Evolutionary conservation across 2,113 vertebrate species (phyloP).

Genomic region (Catagonus wagneri): DNA sequence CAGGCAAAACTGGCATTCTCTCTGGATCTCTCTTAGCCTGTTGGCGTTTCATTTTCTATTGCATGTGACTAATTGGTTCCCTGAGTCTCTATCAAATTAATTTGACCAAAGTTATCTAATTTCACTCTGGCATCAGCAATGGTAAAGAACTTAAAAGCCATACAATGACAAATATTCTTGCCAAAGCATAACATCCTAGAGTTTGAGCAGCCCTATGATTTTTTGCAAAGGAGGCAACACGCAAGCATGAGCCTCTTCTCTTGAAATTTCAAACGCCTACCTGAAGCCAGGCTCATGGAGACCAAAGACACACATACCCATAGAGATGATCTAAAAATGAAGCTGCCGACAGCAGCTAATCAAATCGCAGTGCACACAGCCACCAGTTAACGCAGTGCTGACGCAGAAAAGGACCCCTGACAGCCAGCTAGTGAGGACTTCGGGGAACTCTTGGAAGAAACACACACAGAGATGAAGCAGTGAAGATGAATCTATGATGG

Average conservation of each 20-base stretch:
- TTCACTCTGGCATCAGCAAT: not conserved
- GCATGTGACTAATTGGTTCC: slow-evolving; percentile 14
- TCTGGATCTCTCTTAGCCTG: not conserved
- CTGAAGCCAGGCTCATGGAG: not conserved
- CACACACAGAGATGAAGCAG: not conserved
- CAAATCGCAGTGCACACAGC: not conserved
- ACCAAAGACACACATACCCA: not conserved
- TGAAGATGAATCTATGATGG: not conserved
- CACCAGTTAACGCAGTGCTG: not conserved
- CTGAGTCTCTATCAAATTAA: slow-evolving; percentile 46
- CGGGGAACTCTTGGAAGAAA: slow-evolving; percentile 35
- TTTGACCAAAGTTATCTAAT: slow-evolving; percentile 21
- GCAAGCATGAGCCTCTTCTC: not conserved
- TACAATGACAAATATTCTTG: not conserved
- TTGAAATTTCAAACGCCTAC: slow-evolving; percentile 16
- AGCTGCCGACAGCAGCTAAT: not conserved
- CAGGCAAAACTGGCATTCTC: not conserved
- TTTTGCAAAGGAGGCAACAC: not conserved
- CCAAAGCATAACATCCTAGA: not conserved
- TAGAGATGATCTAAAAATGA: not conserved
- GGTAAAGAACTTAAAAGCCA: slow-evolving; percentile 42
- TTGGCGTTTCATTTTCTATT: not conserved
- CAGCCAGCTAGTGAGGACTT: slow-evolving; percentile 3
- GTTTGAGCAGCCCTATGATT: not conserved
- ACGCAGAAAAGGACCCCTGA: not conserved